Evolutionary conservation across 2,797 vertebrate genomes (phyloP), one percentile per base, ranked within the genome.

Genomic region (Amniataba percoides): DNA sequence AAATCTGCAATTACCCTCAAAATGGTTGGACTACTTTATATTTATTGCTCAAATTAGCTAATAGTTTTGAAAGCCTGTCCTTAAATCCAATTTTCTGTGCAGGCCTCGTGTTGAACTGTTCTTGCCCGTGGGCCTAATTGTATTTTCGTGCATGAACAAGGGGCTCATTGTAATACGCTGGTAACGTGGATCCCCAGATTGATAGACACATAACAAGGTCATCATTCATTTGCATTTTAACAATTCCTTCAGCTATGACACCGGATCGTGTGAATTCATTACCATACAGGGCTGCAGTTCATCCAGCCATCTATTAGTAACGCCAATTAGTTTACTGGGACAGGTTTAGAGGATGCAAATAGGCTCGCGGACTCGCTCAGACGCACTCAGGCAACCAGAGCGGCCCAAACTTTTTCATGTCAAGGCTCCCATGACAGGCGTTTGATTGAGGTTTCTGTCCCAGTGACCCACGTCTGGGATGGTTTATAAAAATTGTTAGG

Each of bases 251-350:
- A 90, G 92, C 94, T 92, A 94, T 92, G 93, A 95, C 94, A 95
- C 92, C 91, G 88, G 88, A 92, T 92, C 87, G 87, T 93, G 92
- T 91, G 88, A 93, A 92, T 91, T 92, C 89, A 93, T 93, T 93
- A 89, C 81, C 88, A 90, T 86, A 86, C 92, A 92, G 91, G 84
- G 88, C 82, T 89, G 87, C 90, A 79, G 91, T 93, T 94, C 92
- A 94, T 94, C 92, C 93, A 90, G 92, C 91, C 92, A 94, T 92
- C 94, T 90, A 95, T 95, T 96, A 94, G 93, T 95, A 91, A 95
- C 93, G 93, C 91, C 94, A 95, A 95, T 95, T 95, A 95, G 92
- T 95, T 95, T 95, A 95, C 90, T 95, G 90, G 93, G 94, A 92
- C 92, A 83, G 91, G 83, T 94, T 92, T 85, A 83, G 71, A 45